A percentile compares a stretch with the other conserved stretches of the same genome.
These are phyloP conservation scores for Tamias sibiricus DNA, from an alignment of 2,113 vertebrate genomes.

Conservation along the genomic window DNA sequence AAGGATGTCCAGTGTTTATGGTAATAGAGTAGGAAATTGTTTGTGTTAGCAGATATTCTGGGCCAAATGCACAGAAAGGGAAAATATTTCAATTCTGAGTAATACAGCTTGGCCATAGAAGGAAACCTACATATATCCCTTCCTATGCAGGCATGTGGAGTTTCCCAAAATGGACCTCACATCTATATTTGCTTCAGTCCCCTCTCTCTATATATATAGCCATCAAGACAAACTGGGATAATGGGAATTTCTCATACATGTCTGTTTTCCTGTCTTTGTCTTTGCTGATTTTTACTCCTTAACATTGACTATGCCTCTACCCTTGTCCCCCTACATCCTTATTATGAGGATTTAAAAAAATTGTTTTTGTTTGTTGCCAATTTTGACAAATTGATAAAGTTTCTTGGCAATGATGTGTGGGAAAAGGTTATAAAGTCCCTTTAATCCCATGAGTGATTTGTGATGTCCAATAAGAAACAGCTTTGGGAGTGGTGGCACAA, in stretches of 20 bases:
- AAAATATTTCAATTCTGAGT: background rate
- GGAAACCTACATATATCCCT: background rate
- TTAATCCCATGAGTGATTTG: background rate
- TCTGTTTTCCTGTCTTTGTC: background rate
- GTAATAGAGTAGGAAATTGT: background rate
- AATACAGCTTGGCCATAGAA: background rate
- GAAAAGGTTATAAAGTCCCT: background rate
- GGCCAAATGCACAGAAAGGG: background rate
- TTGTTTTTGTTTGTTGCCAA: background rate
- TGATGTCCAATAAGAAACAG: background rate
- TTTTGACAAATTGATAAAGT: background rate
- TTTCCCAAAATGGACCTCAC: background rate
- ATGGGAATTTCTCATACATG: background rate
- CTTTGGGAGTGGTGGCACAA: background rate
- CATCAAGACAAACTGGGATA: background rate
- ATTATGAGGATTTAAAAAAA: background rate
- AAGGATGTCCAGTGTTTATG: background rate
- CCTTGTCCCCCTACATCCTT: rapidly evolving
- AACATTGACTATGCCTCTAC: background rate
- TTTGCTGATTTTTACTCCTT: background rate
- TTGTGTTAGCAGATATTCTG: background rate
- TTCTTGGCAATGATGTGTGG: background rate
- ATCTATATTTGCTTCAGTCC: background rate
- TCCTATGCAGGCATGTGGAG: background rate
- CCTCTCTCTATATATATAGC: background rate